Evolutionary conservation across 2,888 invertebrate genomes (phyloP).

Genomic region (Odontocerum albicorne): DNA sequence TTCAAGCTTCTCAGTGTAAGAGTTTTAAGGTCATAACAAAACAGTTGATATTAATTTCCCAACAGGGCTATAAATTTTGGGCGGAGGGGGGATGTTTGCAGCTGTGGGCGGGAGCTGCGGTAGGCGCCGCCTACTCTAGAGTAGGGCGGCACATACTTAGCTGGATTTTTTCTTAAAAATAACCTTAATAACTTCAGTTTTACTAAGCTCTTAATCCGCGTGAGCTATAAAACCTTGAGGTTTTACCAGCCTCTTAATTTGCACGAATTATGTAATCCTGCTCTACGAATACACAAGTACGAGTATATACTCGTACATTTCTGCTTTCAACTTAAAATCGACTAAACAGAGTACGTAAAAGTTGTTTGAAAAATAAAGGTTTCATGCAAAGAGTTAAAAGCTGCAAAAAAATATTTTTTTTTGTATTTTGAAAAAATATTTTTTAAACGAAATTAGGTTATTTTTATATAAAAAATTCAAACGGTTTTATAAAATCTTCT

Average conservation of each 20-base stretch:
- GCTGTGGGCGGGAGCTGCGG: constrained; percentile 38
- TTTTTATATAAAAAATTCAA: not conserved
- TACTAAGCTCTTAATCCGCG: too few species aligned
- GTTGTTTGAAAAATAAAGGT: too few species aligned
- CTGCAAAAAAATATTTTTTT: not conserved
- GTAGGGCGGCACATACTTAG: not conserved
- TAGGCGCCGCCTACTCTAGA: constrained; percentile 17
- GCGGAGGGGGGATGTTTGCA: constrained; percentile 39
- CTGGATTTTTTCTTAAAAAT: constrained; percentile 3
- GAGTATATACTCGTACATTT: too few species aligned
- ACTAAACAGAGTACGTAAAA: too few species aligned
- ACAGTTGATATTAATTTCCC: constrained; percentile 58
- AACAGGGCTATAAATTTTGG: constrained; percentile 52
- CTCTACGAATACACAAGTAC: too few species aligned
- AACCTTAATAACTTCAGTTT: constrained; percentile 4
- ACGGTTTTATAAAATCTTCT: not conserved
- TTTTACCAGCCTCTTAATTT: too few species aligned
- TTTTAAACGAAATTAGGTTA: not conserved
- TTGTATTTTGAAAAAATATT: not conserved
- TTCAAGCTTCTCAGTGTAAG: constrained; percentile 29
- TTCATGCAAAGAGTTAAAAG: too few species aligned
- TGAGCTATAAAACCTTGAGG: too few species aligned
- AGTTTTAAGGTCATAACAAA: constrained; percentile 37
- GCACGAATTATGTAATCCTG: too few species aligned
- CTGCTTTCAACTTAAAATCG: too few species aligned